Conservation (phyloP, 2,113 vertebrate genomes). For the Candoia aspera region DNA sequence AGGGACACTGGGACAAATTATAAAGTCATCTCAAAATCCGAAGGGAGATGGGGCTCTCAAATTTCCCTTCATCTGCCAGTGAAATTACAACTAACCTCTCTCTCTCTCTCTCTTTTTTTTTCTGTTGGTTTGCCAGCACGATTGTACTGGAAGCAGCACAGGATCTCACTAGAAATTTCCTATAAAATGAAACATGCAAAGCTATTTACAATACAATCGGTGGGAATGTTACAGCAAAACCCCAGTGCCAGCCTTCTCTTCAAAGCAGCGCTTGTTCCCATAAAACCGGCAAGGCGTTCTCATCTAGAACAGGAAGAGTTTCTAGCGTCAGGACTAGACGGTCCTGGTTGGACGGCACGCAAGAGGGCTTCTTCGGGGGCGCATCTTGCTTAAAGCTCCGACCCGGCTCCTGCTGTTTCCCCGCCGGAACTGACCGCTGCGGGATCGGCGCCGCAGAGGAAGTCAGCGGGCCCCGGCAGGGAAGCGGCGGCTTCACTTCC, state of each 20-base stretch:
- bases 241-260: neutral
- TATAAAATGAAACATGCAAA: neutral
- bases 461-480: neutral
- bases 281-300: neutral
- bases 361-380: neutral
- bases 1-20: neutral
- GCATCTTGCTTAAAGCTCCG: neutral
- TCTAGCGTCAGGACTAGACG: neutral
- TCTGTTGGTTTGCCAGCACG: neutral
- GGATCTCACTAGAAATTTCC: neutral
- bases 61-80: neutral
- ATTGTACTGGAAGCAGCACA: neutral
- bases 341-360: neutral
- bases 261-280: neutral
- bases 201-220: neutral
- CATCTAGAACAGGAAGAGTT: neutral
- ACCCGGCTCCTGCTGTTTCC: neutral
- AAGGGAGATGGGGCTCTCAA: neutral
- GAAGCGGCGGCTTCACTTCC: neutral
- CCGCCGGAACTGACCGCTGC: neutral
- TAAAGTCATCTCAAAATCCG: neutral
- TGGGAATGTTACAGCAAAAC: neutral
- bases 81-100: neutral
- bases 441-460: neutral
- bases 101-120: too few relatives aligned